phyloP scores from a whole-genome alignment of 1,140 invertebrate species.

The Sarcophaga bullata region DNA sequence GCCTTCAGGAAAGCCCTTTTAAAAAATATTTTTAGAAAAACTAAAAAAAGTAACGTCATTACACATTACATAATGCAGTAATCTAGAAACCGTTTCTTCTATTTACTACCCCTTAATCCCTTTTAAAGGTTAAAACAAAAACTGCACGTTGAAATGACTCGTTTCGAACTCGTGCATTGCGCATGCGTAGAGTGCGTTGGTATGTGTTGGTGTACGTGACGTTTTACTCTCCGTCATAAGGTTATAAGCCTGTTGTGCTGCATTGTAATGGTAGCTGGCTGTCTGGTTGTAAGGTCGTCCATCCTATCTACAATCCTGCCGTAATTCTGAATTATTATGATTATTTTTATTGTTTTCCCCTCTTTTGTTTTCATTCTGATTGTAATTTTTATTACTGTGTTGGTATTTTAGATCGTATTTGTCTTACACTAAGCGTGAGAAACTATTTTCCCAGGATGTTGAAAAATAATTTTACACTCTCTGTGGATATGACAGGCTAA shows the following conservation, averaged over 20 bases:
- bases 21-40: too few relatives aligned
- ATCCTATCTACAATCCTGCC: constrained; percentile 16
- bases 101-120: too few relatives aligned
- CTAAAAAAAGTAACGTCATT: too few relatives aligned
- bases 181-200: constrained; percentile 23
- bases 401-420: not conserved
- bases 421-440: not conserved
- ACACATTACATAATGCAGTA: too few relatives aligned
- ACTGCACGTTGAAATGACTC: not conserved
- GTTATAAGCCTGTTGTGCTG: too few relatives aligned
- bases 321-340: constrained; percentile 15
- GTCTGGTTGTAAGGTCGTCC: not conserved
- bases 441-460: constrained; percentile 39
- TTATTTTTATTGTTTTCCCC: not conserved
- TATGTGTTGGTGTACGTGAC: too few relatives aligned
- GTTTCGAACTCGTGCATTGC: constrained; percentile 27
- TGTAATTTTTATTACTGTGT: not conserved
- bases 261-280: too few relatives aligned
- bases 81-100: too few relatives aligned
- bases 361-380: constrained; percentile 2
- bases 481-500: not conserved
- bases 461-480: constrained; percentile 15
- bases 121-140: too few relatives aligned
- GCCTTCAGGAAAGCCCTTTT: too few relatives aligned
- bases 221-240: too few relatives aligned